Evolutionary conservation across 2,113 vertebrate genomes (phyloP).

Genomic region (Apeltes quadracus): DNA sequence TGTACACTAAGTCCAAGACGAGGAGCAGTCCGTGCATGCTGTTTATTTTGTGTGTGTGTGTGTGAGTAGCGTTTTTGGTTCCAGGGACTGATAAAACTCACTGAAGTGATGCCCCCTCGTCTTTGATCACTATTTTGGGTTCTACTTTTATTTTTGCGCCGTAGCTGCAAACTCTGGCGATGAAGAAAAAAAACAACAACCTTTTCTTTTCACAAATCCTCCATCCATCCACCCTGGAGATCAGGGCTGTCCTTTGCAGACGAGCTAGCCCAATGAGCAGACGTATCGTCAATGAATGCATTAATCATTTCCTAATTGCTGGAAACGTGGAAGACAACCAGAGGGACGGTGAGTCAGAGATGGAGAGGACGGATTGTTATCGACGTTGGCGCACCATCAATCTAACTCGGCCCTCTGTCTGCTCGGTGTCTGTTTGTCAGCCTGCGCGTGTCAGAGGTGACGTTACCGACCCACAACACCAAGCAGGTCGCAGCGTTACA

Average conservation of each 20-base stretch:
- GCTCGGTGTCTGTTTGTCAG: constrained; percentile 37
- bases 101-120: not conserved
- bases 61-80: constrained; percentile 13
- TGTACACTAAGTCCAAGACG: not conserved
- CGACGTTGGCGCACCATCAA: constrained; percentile 37
- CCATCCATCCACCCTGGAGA: constrained; percentile 28
- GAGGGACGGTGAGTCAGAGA: constrained; percentile 42
- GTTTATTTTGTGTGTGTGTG: too few relatives aligned
- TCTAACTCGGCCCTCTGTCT: constrained; percentile 29
- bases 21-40: not conserved
- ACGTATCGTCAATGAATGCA: constrained; percentile 20
- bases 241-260: constrained; percentile 33
- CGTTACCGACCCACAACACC: constrained; percentile 43
- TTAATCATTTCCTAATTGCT: constrained; percentile 42
- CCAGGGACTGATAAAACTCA: constrained; percentile 26
- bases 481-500: constrained; percentile 15
- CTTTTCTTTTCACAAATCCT: constrained; percentile 22
- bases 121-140: constrained; percentile 31
- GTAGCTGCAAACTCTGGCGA: not conserved
- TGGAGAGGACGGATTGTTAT: constrained; percentile 45
- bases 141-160: constrained; percentile 1
- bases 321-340: constrained; percentile 22
- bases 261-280: constrained; percentile 17
- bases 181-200: constrained; percentile 10
- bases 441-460: constrained; percentile 27